phyloP scores from a whole-genome alignment of 2,888 invertebrate species.

The Clivina fossor region DNA sequence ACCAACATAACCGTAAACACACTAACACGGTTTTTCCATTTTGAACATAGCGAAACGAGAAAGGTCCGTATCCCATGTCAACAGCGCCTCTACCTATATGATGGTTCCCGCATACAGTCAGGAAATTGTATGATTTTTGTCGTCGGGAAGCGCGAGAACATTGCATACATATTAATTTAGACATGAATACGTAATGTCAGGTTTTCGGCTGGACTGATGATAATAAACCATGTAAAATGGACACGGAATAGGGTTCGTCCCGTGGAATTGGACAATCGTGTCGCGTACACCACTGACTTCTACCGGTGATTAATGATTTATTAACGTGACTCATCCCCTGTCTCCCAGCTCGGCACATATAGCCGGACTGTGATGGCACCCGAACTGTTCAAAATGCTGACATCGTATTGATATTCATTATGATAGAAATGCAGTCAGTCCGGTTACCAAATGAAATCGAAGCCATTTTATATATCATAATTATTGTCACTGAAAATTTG shows the following conservation, averaged over 20 bases:
- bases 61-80: too few species aligned
- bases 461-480: too few species aligned
- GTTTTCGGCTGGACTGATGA: too few species aligned
- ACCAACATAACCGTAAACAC: too few species aligned
- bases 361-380: conserved; percentile 26
- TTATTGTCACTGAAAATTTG: too few species aligned
- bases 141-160: too few species aligned
- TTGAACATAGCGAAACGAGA: too few species aligned
- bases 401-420: conserved; percentile 30
- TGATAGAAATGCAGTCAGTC: conserved; percentile 22
- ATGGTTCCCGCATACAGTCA: too few species aligned
- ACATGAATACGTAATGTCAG: conserved; percentile 28
- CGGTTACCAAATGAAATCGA: too few species aligned
- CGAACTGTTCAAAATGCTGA: conserved; percentile 23
- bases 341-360: too few species aligned
- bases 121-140: conserved; percentile 31
- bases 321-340: conserved; percentile 28
- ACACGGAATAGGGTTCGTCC: conserved; percentile 29
- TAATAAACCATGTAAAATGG: conserved; percentile 31
- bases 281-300: conserved; percentile 15
- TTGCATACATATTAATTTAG: conserved; percentile 28
- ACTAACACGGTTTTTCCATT: too few species aligned
- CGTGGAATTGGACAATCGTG: conserved; percentile 20
- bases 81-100: too few species aligned
- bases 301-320: conserved; percentile 32